phyloP scores from a whole-genome alignment of 2,888 invertebrate species.

The Folsomia manolachei region DNA sequence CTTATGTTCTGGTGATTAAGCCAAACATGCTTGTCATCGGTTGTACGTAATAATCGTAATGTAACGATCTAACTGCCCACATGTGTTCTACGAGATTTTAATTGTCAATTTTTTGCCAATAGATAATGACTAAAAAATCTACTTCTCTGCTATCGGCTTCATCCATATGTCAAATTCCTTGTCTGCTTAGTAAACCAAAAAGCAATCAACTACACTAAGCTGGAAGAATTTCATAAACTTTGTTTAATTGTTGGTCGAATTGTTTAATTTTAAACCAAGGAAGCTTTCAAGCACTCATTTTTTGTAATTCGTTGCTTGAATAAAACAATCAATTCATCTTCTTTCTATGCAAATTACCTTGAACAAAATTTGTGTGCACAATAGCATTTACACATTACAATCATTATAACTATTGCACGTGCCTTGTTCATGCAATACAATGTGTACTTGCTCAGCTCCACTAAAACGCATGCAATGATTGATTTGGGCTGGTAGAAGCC shows the following conservation, averaged over 20 bases:
- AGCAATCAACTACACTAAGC: too few species aligned
- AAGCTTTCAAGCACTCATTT: neutral
- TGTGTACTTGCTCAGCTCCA: too few species aligned
- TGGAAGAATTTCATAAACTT: neutral
- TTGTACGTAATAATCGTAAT: neutral
- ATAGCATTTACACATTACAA: neutral
- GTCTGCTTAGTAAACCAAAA: too few species aligned
- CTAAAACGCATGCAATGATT: too few species aligned
- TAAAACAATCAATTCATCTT: neutral
- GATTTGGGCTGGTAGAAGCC: neutral
- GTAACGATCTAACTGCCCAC: too few species aligned
- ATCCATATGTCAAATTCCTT: too few species aligned
- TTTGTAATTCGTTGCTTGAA: neutral
- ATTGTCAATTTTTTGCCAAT: too few species aligned
- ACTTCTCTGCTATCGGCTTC: too few species aligned
- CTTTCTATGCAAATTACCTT: neutral
- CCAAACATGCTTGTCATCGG: constrained; percentile 9
- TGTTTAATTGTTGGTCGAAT: neutral
- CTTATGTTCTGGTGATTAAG: neutral
- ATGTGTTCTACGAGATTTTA: too few species aligned
- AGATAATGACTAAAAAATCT: too few species aligned
- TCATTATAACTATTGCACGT: too few species aligned
- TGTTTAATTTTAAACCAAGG: neutral
- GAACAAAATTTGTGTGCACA: neutral
- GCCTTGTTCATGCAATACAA: too few species aligned